Percentiles rank a stretch among this genome's conserved stretches.
phyloP scores from a whole-genome alignment of 1,140 invertebrate genomes.

The Pygmarrhopalites habei region DNA sequence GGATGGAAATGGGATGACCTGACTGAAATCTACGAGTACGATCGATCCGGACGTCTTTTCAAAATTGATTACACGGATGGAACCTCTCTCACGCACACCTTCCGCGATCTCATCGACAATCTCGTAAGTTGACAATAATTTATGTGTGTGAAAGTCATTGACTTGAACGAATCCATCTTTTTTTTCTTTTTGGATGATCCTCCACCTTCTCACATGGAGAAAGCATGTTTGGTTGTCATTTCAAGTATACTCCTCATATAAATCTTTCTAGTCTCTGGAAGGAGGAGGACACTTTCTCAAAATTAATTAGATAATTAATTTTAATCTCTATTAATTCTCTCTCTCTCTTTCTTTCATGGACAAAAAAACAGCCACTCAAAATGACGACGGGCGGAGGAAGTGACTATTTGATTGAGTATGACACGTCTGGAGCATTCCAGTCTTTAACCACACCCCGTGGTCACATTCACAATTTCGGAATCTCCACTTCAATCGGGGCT shows the following conservation, averaged over 20 bases:
- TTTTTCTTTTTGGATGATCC: no score
- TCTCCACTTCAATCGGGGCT: conserved; percentile 84
- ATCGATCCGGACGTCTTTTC: conserved; percentile 72
- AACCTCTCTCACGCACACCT: conserved; percentile 74
- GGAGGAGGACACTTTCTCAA: no score
- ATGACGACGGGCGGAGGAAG: conserved; percentile 85
- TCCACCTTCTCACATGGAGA: no score
- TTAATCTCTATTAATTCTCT: neutral
- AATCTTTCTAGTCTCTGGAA: no score
- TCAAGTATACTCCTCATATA: no score
- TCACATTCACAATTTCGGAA: conserved; percentile 82
- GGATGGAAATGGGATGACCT: conserved; percentile 83
- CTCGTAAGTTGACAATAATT: conserved; percentile 54
- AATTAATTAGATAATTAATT: neutral
- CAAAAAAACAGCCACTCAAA: conserved; percentile 70
- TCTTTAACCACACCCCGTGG: conserved; percentile 84
- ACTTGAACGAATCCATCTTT: no score
- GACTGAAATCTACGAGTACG: conserved; percentile 78
- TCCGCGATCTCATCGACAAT: conserved; percentile 78
- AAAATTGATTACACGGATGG: conserved; percentile 83
- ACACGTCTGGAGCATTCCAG: conserved; percentile 81
- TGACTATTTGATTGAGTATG: conserved; percentile 85
- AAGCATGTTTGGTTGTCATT: no score
- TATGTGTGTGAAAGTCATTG: no score
- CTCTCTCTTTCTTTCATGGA: conserved; percentile 34